Percentiles rank a stretch among this genome's conserved stretches.
These are phyloP conservation scores for Liposcelis brunnea DNA, from an alignment of 2,888 invertebrate species.

Conservation along the genomic window DNA sequence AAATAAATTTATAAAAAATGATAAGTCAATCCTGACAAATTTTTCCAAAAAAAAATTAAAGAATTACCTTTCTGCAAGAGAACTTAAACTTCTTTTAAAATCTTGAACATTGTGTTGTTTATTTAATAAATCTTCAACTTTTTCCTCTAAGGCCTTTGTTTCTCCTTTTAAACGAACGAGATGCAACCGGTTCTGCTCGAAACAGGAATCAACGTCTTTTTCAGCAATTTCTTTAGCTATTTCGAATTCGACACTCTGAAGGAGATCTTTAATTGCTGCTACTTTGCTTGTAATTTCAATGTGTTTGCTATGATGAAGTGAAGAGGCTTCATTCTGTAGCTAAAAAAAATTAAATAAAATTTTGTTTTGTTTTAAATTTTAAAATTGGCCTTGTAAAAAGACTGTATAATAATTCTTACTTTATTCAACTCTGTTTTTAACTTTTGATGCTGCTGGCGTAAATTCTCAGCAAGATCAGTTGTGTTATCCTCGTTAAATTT, in stretches of 20 bases:
- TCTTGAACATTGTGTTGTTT: too few relatives aligned
- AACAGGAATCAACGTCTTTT: too few relatives aligned
- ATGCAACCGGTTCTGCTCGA: too few relatives aligned
- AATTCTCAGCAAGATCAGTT: conserved; percentile 10
- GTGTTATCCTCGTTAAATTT: conserved; percentile 9
- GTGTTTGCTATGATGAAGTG: conserved; percentile 15
- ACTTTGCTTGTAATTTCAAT: conserved; percentile 22
- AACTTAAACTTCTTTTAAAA: too few relatives aligned
- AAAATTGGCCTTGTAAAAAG: conserved; percentile 1
- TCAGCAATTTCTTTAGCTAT: conserved; percentile 19
- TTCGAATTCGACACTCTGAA: conserved; percentile 22
- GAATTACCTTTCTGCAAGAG: too few relatives aligned
- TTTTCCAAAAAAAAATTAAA: too few relatives aligned
- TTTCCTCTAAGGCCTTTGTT: too few relatives aligned
- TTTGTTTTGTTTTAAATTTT: background rate
- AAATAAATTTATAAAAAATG: too few relatives aligned
- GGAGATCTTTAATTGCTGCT: conserved; percentile 22
- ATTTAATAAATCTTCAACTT: too few relatives aligned
- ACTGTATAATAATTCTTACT: conserved; percentile 7
- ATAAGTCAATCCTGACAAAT: too few relatives aligned
- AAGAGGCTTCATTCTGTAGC: conserved; percentile 14
- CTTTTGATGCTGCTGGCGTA: conserved; percentile 15
- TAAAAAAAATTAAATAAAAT: conserved; percentile 10
- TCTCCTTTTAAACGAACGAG: too few relatives aligned
- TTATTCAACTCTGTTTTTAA: conserved; percentile 15